These are phyloP conservation scores for Petrolisthes cinctipes DNA, from an alignment of 2,888 invertebrate species.

Conservation along the genomic window DNA sequence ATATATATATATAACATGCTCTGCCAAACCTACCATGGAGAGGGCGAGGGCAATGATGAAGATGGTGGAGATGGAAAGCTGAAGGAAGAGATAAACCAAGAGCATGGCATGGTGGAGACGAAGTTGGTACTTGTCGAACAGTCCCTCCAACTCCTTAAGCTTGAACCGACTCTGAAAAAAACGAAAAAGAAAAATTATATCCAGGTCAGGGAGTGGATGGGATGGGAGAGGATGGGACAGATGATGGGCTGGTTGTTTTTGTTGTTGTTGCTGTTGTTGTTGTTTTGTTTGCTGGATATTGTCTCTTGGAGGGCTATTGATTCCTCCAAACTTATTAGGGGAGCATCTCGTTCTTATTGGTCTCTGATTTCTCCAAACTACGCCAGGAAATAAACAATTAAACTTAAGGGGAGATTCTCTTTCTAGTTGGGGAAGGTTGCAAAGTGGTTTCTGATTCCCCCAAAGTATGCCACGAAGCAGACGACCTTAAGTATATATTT, in stretches of 20 bases:
- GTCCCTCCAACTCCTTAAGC: slow-evolving; percentile 47
- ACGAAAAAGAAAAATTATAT: background rate
- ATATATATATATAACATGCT: no score
- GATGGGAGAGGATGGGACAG: background rate
- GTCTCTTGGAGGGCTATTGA: background rate
- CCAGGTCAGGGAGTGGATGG: background rate
- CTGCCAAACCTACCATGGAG: slow-evolving; percentile 30
- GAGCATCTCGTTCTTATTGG: no score
- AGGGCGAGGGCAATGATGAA: background rate
- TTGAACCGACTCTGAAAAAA: slow-evolving; percentile 43
- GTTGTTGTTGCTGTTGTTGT: background rate
- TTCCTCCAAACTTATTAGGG: no score
- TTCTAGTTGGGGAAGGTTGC: no score
- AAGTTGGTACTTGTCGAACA: slow-evolving; percentile 45
- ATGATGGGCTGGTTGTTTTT: background rate
- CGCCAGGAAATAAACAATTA: no score
- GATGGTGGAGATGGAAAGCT: slow-evolving; percentile 27
- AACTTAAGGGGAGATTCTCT: no score
- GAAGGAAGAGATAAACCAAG: slow-evolving; percentile 49
- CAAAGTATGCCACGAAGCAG: no score
- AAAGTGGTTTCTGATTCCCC: no score
- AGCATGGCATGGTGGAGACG: slow-evolving; percentile 56
- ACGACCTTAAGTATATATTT: no score
- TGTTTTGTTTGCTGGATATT: background rate
- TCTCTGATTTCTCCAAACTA: no score